These are phyloP conservation scores for Argynnis bischoffii DNA, from an alignment of 2,888 invertebrate genomes.

Conservation along the genomic window DNA sequence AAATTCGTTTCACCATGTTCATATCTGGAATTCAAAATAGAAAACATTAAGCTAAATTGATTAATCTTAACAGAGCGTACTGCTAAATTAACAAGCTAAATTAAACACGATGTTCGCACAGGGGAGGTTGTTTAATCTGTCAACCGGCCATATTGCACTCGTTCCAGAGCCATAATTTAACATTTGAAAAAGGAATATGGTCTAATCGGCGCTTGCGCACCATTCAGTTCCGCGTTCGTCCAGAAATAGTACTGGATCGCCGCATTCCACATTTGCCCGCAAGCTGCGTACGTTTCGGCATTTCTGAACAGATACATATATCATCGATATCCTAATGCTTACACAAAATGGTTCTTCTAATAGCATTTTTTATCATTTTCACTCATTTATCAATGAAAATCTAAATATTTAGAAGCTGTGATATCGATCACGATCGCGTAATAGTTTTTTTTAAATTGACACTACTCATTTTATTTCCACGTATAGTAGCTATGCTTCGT, in stretches of 20 bases:
- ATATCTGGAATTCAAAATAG: not conserved
- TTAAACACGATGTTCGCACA: slow-evolving; percentile 9
- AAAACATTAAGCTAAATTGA: not conserved
- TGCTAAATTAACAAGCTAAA: slow-evolving; percentile 17
- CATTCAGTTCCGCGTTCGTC: slow-evolving; percentile 61
- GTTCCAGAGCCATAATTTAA: slow-evolving; percentile 36
- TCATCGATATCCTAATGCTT: slow-evolving; percentile 9
- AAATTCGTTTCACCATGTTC: not conserved
- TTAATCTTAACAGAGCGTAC: slow-evolving; percentile 10
- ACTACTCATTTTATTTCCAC: too few species aligned
- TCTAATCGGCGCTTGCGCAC: slow-evolving; percentile 43
- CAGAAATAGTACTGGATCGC: slow-evolving; percentile 64
- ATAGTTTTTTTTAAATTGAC: too few species aligned
- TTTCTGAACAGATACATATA: slow-evolving; percentile 43
- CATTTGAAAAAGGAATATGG: slow-evolving; percentile 48
- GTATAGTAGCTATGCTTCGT: too few species aligned
- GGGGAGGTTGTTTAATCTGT: slow-evolving; percentile 19
- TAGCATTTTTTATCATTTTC: too few species aligned
- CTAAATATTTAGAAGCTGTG: too few species aligned
- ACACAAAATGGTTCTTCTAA: too few species aligned
- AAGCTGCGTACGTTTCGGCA: slow-evolving; percentile 55
- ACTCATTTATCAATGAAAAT: too few species aligned
- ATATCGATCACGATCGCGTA: too few species aligned
- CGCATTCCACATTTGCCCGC: slow-evolving; percentile 57
- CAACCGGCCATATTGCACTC: slow-evolving; percentile 20